phyloP scores from a whole-genome alignment of 2,888 invertebrate species.

The Muschampia plurimacula region DNA sequence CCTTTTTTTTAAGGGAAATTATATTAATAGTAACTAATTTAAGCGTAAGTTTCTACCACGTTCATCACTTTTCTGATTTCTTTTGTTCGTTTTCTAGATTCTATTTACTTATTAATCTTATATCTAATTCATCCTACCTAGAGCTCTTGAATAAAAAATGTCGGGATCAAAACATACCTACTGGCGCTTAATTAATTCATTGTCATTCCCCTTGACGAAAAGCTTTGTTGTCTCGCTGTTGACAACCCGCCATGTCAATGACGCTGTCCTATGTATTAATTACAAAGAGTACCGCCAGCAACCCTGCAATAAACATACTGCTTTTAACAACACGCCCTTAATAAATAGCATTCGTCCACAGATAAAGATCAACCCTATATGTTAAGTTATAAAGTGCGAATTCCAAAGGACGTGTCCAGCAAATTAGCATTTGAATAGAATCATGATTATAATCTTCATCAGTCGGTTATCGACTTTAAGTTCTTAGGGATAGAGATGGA shows the following conservation, averaged over 20 bases:
- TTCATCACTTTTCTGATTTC: too few species aligned
- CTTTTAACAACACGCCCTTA: conserved; percentile 74
- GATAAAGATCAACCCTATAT: conserved; percentile 50
- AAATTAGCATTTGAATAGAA: conserved; percentile 72
- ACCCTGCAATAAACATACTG: conserved; percentile 65
- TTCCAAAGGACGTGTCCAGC: conserved; percentile 47
- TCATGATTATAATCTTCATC: conserved; percentile 32
- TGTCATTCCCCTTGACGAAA: conserved; percentile 44
- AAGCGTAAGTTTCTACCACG: too few species aligned
- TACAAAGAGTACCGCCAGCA: conserved; percentile 76
- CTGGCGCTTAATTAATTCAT: conserved; percentile 44
- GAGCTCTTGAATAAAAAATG: conserved; percentile 21
- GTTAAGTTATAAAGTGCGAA: conserved; percentile 47
- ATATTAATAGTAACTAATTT: too few species aligned
- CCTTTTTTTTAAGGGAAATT: too few species aligned
- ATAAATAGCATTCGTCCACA: conserved; percentile 49
- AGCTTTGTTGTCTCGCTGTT: conserved; percentile 63
- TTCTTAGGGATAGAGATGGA: conserved; percentile 43
- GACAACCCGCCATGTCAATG: conserved; percentile 79
- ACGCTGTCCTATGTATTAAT: conserved; percentile 79
- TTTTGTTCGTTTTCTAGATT: too few species aligned
- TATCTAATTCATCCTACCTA: not conserved
- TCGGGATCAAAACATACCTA: conserved; percentile 29
- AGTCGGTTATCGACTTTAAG: conserved; percentile 49
- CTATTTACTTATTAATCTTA: too few species aligned